Conservation (phyloP, 2,113 vertebrate species). For the Manacus vitellinus region DNA sequence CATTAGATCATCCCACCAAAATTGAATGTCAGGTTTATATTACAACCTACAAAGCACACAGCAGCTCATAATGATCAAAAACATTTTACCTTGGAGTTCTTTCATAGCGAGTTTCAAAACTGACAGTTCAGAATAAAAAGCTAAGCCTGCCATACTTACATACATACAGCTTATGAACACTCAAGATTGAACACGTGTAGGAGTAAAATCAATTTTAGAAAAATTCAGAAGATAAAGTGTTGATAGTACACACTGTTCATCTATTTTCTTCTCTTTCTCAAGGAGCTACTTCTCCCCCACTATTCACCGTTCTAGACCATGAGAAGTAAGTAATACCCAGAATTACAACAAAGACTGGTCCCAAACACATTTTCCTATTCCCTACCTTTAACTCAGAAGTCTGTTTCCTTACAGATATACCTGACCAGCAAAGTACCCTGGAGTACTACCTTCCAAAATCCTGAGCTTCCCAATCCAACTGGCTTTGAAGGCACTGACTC, state of each 20-base stretch:
- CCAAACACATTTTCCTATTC: background rate
- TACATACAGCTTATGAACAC: background rate
- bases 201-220: background rate
- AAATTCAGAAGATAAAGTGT: background rate
- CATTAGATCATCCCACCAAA: background rate
- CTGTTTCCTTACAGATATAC: background rate
- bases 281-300: background rate
- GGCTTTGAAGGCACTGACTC: background rate
- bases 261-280: background rate
- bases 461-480: background rate
- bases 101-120: background rate
- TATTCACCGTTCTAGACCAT: accelerated
- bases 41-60: background rate
- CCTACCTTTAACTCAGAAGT: background rate
- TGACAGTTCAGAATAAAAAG: background rate
- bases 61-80: background rate
- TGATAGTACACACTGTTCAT: background rate
- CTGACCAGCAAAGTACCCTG: background rate
- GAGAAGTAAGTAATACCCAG: background rate
- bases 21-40: background rate
- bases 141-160: background rate
- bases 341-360: background rate
- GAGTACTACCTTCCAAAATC: background rate
- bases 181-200: background rate
- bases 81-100: background rate